Base-by-base conservation (phyloP, 2,888 invertebrate genomes). In the Oxyscelio sp. region DNA sequence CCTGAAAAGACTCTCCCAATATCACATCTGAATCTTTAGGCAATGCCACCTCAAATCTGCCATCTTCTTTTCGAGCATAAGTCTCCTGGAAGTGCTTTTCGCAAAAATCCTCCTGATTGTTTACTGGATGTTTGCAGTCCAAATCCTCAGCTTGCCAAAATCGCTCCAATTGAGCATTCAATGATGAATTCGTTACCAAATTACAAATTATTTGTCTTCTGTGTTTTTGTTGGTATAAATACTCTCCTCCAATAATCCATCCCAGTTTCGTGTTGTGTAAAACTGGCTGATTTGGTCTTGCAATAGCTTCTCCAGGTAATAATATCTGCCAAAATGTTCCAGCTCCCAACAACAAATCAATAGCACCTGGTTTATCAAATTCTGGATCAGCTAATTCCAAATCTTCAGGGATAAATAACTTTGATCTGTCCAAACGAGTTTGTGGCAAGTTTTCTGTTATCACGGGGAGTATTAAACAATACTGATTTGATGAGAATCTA, bases 151-250 rank as follows among this genome's bases (percentile, higher is more conserved):
- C 9, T 11, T 13, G 1, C 52, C 52, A 52, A 11, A 52, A 52
- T 13, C 13, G 2, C 19, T 52, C 31, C 6, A 56, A 15, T 15
- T 56, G 54, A 1, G 5, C 54, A 89, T 88, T 9, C 31, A 52
- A 52, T 4, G 52, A 52, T 9, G 21, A 11, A 3, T n/a, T n/a
- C n/a, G 52, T 22, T 4, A 52, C 1, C 4, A 52, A 24, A 52
- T 52, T 52, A n/a, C 52, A 52, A 2, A 52, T 22, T 11, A 2
- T 3, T 24, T 11, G 21, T 4, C 4, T 4, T 4, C 9, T 6
- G 3, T 52, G 52, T 4, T 24, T 52, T 52, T 8, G 9, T 11
- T 21, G 52, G 22, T 1, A 13, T 24, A 22, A 2, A 22, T 22
- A 21, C 13, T 22, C 22, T 24, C 54, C 54, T 6, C 54, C 27